A percentile compares a stretch with the other conserved stretches of the same genome.
Conservation (phyloP, 2,797 vertebrate genomes). For the Carapus acus region DNA sequence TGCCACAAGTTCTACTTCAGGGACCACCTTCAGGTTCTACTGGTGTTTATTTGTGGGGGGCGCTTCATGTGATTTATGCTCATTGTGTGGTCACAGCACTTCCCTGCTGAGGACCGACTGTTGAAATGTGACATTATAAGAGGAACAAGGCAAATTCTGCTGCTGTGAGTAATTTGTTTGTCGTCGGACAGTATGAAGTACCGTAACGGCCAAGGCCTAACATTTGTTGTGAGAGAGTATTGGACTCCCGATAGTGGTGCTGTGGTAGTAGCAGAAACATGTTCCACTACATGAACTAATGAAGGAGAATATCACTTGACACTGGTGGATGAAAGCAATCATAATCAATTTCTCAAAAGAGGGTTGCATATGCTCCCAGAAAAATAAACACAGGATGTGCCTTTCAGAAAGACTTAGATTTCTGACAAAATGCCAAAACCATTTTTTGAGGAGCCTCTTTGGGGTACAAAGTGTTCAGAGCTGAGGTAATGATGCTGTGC, state of each 20-base stretch:
- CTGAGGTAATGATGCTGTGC: neutral
- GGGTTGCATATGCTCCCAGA: no score
- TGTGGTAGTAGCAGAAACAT: no score
- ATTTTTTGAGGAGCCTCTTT: slow-evolving; percentile 3
- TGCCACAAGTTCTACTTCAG: slow-evolving; percentile 39
- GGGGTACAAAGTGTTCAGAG: neutral
- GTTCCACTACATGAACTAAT: no score
- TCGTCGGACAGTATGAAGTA: slow-evolving; percentile 1
- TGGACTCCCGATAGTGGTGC: neutral
- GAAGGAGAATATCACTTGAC: no score
- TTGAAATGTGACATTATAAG: slow-evolving; percentile 26
- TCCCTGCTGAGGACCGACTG: slow-evolving; percentile 15
- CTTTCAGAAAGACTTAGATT: no score
- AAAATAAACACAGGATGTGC: no score
- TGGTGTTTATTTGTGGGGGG: slow-evolving; percentile 21
- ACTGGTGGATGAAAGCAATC: no score
- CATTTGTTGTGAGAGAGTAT: neutral
- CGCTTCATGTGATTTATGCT: slow-evolving; percentile 24
- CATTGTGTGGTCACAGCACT: slow-evolving; percentile 19
- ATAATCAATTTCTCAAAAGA: no score
- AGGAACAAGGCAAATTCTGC: neutral
- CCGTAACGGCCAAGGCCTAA: slow-evolving; percentile 3
- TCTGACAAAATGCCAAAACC: slow-evolving; percentile 8
- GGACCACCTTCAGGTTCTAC: slow-evolving; percentile 20
- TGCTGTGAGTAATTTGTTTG: neutral